These are phyloP conservation scores for Iselma pallidipennis DNA, from an alignment of 2,888 invertebrate species.

Conservation along the genomic window DNA sequence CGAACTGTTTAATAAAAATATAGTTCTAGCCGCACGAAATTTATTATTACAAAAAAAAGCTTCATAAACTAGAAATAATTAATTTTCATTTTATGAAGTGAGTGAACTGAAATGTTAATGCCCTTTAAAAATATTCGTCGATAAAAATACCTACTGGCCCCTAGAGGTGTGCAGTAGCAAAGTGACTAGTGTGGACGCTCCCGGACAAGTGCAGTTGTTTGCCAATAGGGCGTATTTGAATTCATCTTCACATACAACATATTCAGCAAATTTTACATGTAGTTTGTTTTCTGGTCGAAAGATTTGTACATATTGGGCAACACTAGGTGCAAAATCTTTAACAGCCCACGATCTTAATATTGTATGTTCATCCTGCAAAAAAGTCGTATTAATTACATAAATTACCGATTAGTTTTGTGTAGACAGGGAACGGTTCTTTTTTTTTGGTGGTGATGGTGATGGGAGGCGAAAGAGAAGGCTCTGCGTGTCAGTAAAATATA, in stretches of 20 bases:
- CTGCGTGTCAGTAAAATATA: neutral
- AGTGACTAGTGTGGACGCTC: conserved; percentile 95
- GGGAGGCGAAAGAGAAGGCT: too few species aligned
- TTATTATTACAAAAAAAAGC: too few species aligned
- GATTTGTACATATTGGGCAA: conserved; percentile 97
- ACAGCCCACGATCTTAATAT: conserved; percentile 92
- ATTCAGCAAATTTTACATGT: conserved; percentile 98
- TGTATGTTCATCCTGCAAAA: conserved; percentile 70
- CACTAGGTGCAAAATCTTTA: conserved; percentile 95
- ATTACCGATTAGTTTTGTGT: too few species aligned
- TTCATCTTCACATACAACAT: conserved; percentile 98
- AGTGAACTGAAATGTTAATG: too few species aligned
- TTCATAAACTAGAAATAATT: too few species aligned
- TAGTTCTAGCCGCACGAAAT: too few species aligned
- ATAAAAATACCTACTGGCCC: conserved; percentile 83
- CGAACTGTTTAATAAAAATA: too few species aligned
- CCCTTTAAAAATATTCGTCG: conserved; percentile 26
- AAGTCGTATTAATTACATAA: neutral
- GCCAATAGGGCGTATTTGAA: conserved; percentile 97
- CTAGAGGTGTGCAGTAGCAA: conserved; percentile 94
- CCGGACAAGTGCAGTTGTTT: conserved; percentile 98
- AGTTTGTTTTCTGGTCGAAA: conserved; percentile 98
- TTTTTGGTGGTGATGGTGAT: too few species aligned
- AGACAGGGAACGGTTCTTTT: neutral
- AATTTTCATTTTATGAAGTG: too few species aligned